Conservation (phyloP, 2,888 invertebrate species). For the Schrankia costaestrigalis region DNA sequence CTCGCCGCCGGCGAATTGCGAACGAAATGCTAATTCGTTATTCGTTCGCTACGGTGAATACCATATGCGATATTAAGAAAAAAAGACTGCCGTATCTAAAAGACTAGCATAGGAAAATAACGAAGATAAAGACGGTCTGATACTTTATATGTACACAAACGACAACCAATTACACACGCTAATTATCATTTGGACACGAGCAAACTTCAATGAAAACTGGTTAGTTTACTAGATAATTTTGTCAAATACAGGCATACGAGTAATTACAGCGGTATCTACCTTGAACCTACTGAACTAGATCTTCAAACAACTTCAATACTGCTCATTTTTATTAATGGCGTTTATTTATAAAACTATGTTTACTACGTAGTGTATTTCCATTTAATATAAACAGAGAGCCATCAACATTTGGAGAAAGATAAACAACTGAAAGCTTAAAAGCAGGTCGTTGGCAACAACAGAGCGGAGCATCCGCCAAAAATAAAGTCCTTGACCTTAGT, state of each 20-base stretch:
- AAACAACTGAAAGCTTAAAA: slow-evolving; percentile 47
- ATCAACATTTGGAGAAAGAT: slow-evolving; percentile 39
- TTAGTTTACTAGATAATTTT: slow-evolving; percentile 20
- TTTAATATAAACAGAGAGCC: slow-evolving; percentile 38
- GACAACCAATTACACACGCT: slow-evolving; percentile 43
- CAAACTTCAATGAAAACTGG: slow-evolving; percentile 27
- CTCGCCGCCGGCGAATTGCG: slow-evolving; percentile 52
- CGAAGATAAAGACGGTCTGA: slow-evolving; percentile 44
- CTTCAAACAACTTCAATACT: slow-evolving; percentile 3
- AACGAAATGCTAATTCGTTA: slow-evolving; percentile 73
- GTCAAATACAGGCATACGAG: slow-evolving; percentile 13
- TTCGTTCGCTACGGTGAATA: slow-evolving; percentile 69
- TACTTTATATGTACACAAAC: slow-evolving; percentile 36
- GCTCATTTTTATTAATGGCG: slow-evolving; percentile 29
- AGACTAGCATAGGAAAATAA: slow-evolving; percentile 48
- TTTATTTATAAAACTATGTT: slow-evolving; percentile 36
- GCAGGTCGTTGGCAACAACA: slow-evolving; percentile 60
- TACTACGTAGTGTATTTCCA: slow-evolving; percentile 44
- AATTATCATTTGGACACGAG: slow-evolving; percentile 44
- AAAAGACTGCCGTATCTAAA: slow-evolving; percentile 51
- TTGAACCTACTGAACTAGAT: slow-evolving; percentile 14
- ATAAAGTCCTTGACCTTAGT: slow-evolving; percentile 75
- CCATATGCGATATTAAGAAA: slow-evolving; percentile 61
- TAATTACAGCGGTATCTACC: slow-evolving; percentile 8
- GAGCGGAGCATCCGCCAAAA: slow-evolving; percentile 65